Evolutionary conservation across 2,888 invertebrate species (phyloP), one percentile per base, ranked within the genome.

Genomic region (Mimachlamys varia): DNA sequence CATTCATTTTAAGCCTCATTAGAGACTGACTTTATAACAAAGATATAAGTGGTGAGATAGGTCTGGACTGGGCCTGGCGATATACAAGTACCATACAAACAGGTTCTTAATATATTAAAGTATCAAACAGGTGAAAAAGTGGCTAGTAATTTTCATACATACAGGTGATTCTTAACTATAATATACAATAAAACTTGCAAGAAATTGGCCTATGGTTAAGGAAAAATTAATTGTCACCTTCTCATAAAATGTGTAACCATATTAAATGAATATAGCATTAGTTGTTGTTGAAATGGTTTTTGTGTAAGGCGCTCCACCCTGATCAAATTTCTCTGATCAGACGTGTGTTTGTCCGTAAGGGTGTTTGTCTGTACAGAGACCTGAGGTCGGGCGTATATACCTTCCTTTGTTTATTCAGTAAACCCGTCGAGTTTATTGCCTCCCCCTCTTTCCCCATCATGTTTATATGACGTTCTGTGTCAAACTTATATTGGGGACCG

Each of bases 341-440:
- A 12, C 76, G 17, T 76, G 27, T 76, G 10, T 27, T 76, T 76
- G 76, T 76, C 27, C 33, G 33, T 33, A 33, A 33, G 33, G 7
- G 76, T 3, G n/a, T 33, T 0, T 33, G 58, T 58, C 7, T 58
- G 22, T 17, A 7, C n/a, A 58, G 58, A 76, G 12, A 76, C 76
- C 76, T 44, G 44, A 44, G 12, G 76, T 76, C 7, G 76, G 76
- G 76, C 76, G 76, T 76, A 62, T 13, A 22, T 44, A 7, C n/a
- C n/a, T 33, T 27, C 3, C 76, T 33, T 76, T 76, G 76, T 76
- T 76, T 76, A 76, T 76, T 33, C 76, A 76, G 76, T 76, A 76
- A 76, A 22, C 33, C 7, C 7, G n/a, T n/a, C 22, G 19, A 19
- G 58, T 58, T 19, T n/a, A 7, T 19, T 76, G 33, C 33, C 76